These are phyloP conservation scores for Campylomormyrus numenius DNA, from an alignment of 2,113 vertebrate species.

Conservation along the genomic window DNA sequence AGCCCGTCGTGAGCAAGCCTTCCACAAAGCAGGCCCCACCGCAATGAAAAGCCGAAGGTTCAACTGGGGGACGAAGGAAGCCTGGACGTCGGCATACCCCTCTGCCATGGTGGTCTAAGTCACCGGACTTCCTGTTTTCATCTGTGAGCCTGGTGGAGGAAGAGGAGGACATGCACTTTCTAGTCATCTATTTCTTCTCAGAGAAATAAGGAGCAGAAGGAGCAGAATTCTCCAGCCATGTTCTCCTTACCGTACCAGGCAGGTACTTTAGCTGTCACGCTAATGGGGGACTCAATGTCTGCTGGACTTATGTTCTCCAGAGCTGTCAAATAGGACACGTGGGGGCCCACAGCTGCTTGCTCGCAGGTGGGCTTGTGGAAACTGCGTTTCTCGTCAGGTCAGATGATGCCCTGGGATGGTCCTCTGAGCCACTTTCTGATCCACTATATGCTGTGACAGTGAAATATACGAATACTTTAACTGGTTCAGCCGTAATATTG, in stretches of 20 bases:
- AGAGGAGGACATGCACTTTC: constrained; percentile 21
- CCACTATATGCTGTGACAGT: not conserved
- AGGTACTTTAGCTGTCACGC: not conserved
- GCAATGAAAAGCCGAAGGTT: not conserved
- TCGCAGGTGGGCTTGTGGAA: not conserved
- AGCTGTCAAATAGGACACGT: not conserved
- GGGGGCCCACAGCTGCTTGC: not conserved
- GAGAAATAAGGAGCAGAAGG: constrained; percentile 13
- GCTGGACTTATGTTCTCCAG: not conserved
- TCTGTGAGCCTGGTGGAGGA: constrained; percentile 37
- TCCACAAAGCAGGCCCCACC: constrained; percentile 33
- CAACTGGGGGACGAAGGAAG: not conserved
- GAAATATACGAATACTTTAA: not conserved
- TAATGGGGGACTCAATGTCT: not conserved
- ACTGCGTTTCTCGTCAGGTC: not conserved
- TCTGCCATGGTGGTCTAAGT: not conserved
- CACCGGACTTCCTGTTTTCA: constrained; percentile 25
- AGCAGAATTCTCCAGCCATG: constrained; percentile 2
- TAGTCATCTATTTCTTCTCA: constrained; percentile 42
- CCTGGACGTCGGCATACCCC: not conserved
- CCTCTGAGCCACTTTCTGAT: not conserved
- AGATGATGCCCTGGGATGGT: not conserved
- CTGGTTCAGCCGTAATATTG: not conserved
- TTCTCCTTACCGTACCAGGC: not conserved
- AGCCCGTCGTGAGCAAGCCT: constrained; percentile 31